Evolutionary conservation across 2,113 vertebrate genomes (phyloP).

Genomic region (Amazona vittata): DNA sequence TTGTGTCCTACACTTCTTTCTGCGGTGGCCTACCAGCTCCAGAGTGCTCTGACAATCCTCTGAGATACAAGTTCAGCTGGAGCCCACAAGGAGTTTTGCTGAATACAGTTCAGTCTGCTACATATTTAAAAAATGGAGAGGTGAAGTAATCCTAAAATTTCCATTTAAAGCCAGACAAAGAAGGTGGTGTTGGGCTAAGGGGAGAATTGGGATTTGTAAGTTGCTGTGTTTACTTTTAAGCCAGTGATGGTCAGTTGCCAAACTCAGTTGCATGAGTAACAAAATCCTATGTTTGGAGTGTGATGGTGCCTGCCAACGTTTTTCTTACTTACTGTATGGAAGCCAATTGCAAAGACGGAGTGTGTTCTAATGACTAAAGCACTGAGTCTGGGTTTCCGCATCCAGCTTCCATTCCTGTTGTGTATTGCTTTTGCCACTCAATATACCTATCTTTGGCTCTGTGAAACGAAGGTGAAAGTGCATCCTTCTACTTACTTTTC

Average conservation of each 20-base stretch:
- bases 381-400: background rate
- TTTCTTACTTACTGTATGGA: background rate
- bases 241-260: background rate
- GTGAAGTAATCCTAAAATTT: conserved; percentile 62
- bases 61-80: conserved; percentile 99
- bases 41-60: conserved; percentile 92
- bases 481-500: background rate
- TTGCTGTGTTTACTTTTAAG: background rate
- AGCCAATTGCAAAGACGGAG: background rate
- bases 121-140: conserved; percentile 86
- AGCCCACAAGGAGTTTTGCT: conserved; percentile 90
- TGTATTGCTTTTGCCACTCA: background rate
- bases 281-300: background rate
- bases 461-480: background rate
- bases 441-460: background rate
- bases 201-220: background rate
- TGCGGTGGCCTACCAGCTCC: conserved; percentile 94
- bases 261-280: background rate
- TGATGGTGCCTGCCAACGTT: background rate
- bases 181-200: background rate
- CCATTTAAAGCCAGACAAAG: background rate
- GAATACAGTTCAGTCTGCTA: conserved; percentile 88
- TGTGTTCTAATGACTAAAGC: background rate
- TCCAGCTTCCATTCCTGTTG: background rate
- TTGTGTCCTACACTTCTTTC: conserved; percentile 91